Evolutionary conservation across 2,113 vertebrate species (phyloP), one percentile per base, ranked within the genome.

Genomic region (Neolamprologus sp.): DNA sequence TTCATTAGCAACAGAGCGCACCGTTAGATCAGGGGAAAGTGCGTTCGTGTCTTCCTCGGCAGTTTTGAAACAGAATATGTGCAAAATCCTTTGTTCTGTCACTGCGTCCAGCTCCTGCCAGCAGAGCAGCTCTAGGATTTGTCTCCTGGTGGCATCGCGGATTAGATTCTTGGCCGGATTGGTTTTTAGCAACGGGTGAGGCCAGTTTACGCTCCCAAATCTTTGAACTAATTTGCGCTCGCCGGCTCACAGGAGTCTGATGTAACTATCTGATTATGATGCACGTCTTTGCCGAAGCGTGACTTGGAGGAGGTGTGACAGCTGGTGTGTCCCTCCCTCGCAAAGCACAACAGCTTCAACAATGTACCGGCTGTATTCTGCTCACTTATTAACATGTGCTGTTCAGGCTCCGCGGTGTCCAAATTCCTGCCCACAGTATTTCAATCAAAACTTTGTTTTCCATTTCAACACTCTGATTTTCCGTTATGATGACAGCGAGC

Each of bases 241-340:
- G 63, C 87, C 31, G 42, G 91, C 85, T 86, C 73, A 82, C 53
- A 78, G 37, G 42, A 78, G 91, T 88, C 63, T 85, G 92, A 91
- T 89, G 87, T 81, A 85, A 57, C 54, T 55, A 6, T 91, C 81
- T 87, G 71, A 89, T 92, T 88, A 85, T 83, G 82, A 90, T 81
- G 84, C 49, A 9, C 26, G 26, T 86, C 57, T 84, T 88, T 84
- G 53, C 58, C 21, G 85, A 82, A 85, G 85, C 78, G 81, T 90
- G 92, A 92, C 87, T 92, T 88, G 13, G 87, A 90, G 91, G 90
- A 92, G 90, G 90, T 82, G 88, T 87, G 88, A 90, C 88, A 91
- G 88, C 92, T 86, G 83, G 85, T 17, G 19, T 26, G 81, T 71
- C 42, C 86, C 85, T 93, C 87, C 51, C 13, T 68, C 86, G 78